phyloP scores from a whole-genome alignment of 2,113 vertebrate genomes.

The Enhydra lutris region DNA sequence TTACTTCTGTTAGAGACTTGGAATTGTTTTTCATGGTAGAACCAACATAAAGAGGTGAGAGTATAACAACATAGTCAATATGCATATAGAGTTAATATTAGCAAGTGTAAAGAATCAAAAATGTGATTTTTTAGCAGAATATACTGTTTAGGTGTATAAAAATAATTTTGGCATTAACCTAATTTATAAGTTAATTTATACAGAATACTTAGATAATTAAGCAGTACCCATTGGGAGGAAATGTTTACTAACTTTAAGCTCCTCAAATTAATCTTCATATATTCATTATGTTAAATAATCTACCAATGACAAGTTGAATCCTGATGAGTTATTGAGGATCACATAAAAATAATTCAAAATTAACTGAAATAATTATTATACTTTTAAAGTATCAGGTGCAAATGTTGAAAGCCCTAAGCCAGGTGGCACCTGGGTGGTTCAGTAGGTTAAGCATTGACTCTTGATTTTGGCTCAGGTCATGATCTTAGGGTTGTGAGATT shows the following conservation, averaged over 20 bases:
- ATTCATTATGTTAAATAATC: not conserved
- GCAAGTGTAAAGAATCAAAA: not conserved
- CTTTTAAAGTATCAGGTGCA: not conserved
- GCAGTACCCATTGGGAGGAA: not conserved
- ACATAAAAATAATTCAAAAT: not conserved
- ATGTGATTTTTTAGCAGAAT: not conserved
- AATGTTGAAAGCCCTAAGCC: not conserved
- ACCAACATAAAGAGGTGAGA: not conserved
- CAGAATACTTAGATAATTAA: not conserved
- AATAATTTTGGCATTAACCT: not conserved
- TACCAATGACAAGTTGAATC: not conserved
- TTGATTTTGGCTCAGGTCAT: not conserved
- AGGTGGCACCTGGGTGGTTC: not conserved
- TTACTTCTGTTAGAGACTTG: slow-evolving; percentile 25
- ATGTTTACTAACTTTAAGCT: not conserved
- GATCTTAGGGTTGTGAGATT: not conserved
- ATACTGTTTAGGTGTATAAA: not conserved
- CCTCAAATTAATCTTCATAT: not conserved
- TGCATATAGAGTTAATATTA: not conserved
- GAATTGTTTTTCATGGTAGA: slow-evolving; percentile 34
- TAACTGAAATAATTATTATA: not conserved
- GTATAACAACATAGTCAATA: not conserved
- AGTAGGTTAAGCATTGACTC: not conserved
- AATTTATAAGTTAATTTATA: not conserved
- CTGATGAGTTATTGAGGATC: not conserved